A percentile compares a stretch with the other conserved stretches of the same genome.
phyloP scores from a whole-genome alignment of 2,888 invertebrate species.

The Dasypolia templi region DNA sequence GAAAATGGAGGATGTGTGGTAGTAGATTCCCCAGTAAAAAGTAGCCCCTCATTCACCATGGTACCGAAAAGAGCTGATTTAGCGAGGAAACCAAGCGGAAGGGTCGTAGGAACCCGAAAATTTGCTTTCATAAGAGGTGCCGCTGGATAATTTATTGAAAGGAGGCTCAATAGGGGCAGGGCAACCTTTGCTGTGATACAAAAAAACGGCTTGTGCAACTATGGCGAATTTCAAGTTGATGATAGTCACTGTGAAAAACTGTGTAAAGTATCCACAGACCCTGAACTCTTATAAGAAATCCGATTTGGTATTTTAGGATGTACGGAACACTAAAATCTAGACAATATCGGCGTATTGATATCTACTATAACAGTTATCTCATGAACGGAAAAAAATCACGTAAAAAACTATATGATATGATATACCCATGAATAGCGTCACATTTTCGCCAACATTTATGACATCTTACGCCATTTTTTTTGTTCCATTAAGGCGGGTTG shows the following conservation, averaged over 20 bases:
- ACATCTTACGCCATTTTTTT: conserved; percentile 26
- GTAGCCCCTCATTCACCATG: conserved; percentile 13
- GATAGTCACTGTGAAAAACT: not conserved
- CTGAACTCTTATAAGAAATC: not conserved
- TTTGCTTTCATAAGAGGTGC: conserved; percentile 41
- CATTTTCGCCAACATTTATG: conserved; percentile 30
- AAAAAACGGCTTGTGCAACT: not conserved
- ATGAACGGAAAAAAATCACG: not conserved
- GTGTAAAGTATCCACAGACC: not conserved
- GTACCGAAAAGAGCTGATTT: conserved; percentile 38
- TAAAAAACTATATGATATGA: conserved; percentile 16
- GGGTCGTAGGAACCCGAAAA: conserved; percentile 35
- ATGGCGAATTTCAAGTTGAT: not conserved
- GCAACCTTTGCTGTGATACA: conserved; percentile 26
- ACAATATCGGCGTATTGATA: too few relatives aligned
- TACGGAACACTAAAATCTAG: conserved; percentile 1
- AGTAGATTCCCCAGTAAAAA: not conserved
- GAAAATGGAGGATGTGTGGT: not conserved
- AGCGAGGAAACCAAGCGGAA: conserved; percentile 28
- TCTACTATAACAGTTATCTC: too few relatives aligned
- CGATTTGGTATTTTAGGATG: not conserved
- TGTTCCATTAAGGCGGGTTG: conserved; percentile 39
- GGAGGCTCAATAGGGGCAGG: not conserved
- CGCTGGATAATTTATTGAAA: conserved; percentile 32
- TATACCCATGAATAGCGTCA: conserved; percentile 5